Evolutionary conservation across 2,888 invertebrate genomes (phyloP), one percentile per base, ranked within the genome.

Genomic region (Noctua janthina): DNA sequence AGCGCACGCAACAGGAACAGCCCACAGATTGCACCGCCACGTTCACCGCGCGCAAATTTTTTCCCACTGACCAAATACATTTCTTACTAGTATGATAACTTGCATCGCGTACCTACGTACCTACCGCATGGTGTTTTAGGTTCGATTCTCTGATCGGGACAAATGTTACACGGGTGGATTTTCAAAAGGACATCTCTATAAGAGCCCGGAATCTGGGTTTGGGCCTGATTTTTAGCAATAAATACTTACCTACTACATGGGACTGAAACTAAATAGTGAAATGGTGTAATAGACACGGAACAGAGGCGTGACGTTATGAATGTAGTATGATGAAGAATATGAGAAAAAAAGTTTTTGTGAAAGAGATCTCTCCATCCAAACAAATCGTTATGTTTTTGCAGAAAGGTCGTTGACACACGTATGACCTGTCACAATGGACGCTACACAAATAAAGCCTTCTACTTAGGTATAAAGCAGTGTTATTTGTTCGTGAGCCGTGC

Each of bases 361-460:
- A 35, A 23, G 8, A 74, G 35, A 51, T 17, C 71, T 13, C 54
- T 15, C 15, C 64, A 23, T 64, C 1, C 7, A 23, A 64, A 74
- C 49, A 64, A 35, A 35, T 15, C 49, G 29, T 74, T 8, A 43
- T 20, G n/a, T 75, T 43, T 54, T n/a, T 4, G 20, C 20, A 8
- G 43, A 46, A 20, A 54, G 64, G n/a, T 66, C 78, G 17, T 43
- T 46, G 66, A 29, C 49, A 17, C 39, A 59, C 15, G 56, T 73
- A 11, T 75, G 59, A 62, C 64, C 54, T 56, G 49, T 29, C 59
- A 59, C 46, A 59, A 62, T 59, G 64, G 29, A 46, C 35, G 62
- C 20, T 51, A 29, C 68, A 62, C 59, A 78, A 76, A 51, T 29
- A 68, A 39, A 35, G 74, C 73, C n/a, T 46, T 35, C 39, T 64